A percentile compares a stretch with the other conserved stretches of the same genome.
phyloP scores from a whole-genome alignment of 2,797 vertebrate species.

The Delichon dasypus region DNA sequence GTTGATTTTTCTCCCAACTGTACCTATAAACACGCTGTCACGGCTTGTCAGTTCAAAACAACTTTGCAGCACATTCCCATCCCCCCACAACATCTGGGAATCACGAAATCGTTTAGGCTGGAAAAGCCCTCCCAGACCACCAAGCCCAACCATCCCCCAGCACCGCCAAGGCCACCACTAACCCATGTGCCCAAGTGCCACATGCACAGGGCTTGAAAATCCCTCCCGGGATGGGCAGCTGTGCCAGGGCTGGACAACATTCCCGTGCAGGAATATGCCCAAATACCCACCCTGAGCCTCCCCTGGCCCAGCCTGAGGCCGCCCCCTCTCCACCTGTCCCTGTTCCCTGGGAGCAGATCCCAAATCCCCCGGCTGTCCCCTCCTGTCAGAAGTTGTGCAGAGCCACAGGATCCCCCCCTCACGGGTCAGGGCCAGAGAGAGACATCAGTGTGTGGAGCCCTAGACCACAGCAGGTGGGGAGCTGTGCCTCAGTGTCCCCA shows the following conservation, averaged over 20 bases:
- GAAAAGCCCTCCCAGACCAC: neutral
- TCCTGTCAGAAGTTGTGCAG: neutral
- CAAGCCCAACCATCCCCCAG: neutral
- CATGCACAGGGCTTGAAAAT: neutral
- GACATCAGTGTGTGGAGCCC: neutral
- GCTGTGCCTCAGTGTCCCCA: neutral
- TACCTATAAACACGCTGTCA: conserved; percentile 20
- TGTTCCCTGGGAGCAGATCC: neutral
- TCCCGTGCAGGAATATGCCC: neutral
- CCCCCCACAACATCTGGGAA: neutral
- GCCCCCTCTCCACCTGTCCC: neutral
- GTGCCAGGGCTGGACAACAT: accelerated
- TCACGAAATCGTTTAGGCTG: neutral
- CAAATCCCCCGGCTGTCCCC: accelerated
- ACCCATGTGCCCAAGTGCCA: neutral
- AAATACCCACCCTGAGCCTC: no score
- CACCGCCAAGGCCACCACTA: neutral
- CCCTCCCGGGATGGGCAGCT: neutral
- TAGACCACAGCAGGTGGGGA: accelerated
- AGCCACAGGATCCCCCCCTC: accelerated
- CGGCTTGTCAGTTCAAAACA: conserved; percentile 1
- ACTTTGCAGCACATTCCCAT: neutral
- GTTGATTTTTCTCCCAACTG: conserved; percentile 56
- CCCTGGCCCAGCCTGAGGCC: neutral
- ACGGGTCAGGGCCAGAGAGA: accelerated